Percentiles rank a stretch among this genome's conserved stretches.
Evolutionary conservation across 2,113 vertebrate species (phyloP).

Genomic region (Lepidothrix coronata): DNA sequence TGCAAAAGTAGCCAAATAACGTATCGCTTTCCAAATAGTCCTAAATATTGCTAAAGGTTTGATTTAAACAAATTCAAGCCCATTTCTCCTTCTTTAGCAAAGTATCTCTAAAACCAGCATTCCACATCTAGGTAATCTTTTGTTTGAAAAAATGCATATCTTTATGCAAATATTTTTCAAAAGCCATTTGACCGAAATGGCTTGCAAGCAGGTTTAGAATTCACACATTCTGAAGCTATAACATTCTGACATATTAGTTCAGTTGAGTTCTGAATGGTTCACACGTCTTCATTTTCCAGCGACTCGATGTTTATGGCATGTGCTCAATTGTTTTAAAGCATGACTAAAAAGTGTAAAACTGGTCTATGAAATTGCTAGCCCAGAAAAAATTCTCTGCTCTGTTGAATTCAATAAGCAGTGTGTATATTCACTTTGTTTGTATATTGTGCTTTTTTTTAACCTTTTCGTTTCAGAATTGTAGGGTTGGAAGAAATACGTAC

Average conservation of each 20-base stretch:
- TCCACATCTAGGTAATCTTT: neutral
- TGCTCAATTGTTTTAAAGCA: conserved; percentile 76
- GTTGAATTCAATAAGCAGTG: conserved; percentile 58
- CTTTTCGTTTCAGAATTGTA: conserved; percentile 64
- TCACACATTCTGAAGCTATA: conserved; percentile 55
- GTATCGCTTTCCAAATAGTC: neutral
- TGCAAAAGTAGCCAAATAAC: neutral
- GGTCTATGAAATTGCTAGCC: conserved; percentile 53
- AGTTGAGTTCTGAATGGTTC: conserved; percentile 60
- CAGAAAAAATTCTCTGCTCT: conserved; percentile 69
- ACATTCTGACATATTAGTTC: conserved; percentile 62
- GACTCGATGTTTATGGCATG: conserved; percentile 62
- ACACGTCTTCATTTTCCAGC: conserved; percentile 62
- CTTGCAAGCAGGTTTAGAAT: conserved; percentile 55
- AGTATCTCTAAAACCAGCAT: neutral
- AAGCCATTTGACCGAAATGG: conserved; percentile 16
- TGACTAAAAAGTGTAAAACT: conserved; percentile 73
- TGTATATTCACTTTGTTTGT: conserved; percentile 57
- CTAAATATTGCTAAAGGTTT: neutral
- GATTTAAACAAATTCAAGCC: neutral
- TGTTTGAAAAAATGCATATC: conserved; percentile 18
- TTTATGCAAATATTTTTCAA: conserved; percentile 60
- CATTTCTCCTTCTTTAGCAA: neutral
- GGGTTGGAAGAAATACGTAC: conserved; percentile 38
- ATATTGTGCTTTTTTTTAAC: conserved; percentile 27